These are phyloP conservation scores for Drosophila greeni DNA, from an alignment of 2,888 invertebrate species.

Conservation along the genomic window DNA sequence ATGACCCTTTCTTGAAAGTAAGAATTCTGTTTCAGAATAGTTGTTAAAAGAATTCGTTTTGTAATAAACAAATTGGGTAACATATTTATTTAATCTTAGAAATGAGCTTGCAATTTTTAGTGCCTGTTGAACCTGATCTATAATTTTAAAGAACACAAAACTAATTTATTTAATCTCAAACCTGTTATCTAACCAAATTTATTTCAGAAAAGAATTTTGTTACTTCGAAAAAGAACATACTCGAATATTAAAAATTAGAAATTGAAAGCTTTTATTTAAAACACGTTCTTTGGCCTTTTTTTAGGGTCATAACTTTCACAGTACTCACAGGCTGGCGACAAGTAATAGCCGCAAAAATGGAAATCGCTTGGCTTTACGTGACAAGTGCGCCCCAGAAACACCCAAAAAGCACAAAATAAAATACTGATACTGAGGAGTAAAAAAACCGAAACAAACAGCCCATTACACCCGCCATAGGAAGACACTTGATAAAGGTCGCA, in stretches of 20 bases:
- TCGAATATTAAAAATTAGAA: conserved; percentile 19
- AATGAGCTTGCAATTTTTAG: neutral
- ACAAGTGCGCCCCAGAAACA: conserved; percentile 52
- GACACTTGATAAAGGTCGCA: conserved; percentile 34
- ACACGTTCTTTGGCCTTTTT: conserved; percentile 38
- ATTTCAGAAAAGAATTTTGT: neutral
- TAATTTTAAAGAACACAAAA: neutral
- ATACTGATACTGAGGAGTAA: conserved; percentile 10
- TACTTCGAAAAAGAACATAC: neutral
- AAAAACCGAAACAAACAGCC: conserved; percentile 16
- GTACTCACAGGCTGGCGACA: conserved; percentile 37
- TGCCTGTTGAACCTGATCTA: neutral
- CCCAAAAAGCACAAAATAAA: conserved; percentile 37
- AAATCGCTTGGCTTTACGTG: conserved; percentile 48
- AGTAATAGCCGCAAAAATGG: conserved; percentile 41
- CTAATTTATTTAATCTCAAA: neutral
- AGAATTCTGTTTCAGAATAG: neutral
- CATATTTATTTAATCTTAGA: neutral
- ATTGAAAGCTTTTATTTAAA: conserved; percentile 21
- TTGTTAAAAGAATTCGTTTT: neutral
- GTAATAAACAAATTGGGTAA: neutral
- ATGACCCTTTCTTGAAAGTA: neutral
- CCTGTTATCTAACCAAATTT: neutral
- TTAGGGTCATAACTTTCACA: conserved; percentile 55
- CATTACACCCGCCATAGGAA: conserved; percentile 36